Evolutionary conservation across 2,113 vertebrate genomes (phyloP).

Genomic region (Promerops cafer): DNA sequence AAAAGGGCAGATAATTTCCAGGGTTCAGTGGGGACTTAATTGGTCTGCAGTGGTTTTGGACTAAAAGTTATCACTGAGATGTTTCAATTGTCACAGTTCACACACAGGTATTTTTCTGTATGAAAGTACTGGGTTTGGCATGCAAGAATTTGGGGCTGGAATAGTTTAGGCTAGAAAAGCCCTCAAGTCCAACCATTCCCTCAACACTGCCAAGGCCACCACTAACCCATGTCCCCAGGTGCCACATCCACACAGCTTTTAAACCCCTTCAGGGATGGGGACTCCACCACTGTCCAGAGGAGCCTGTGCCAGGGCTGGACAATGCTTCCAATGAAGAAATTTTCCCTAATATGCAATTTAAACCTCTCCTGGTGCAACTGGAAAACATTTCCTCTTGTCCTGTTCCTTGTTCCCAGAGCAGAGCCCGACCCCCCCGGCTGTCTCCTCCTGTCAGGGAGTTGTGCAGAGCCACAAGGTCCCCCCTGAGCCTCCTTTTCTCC

Average conservation of each 20-base stretch:
- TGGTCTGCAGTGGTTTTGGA: neutral
- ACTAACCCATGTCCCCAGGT: fast-evolving
- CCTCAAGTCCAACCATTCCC: fast-evolving
- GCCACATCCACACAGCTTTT: fast-evolving
- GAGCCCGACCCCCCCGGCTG: fast-evolving
- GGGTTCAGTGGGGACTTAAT: neutral
- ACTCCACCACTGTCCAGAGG: neutral
- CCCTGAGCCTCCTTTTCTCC: neutral
- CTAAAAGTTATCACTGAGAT: neutral
- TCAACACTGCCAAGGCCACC: neutral
- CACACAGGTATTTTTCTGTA: neutral
- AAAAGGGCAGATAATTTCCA: neutral
- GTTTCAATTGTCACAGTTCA: neutral
- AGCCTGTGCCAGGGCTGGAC: neutral
- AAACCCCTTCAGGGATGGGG: neutral
- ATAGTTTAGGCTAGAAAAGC: neutral
- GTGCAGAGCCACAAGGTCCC: neutral
- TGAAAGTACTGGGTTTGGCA: neutral
- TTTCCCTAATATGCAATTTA: neutral
- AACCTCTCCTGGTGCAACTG: neutral
- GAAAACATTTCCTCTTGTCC: fast-evolving
- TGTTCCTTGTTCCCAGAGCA: neutral
- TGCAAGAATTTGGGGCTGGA: neutral
- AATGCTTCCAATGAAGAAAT: fast-evolving
- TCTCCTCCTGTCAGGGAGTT: neutral